Evolutionary conservation across 2,797 vertebrate genomes (phyloP).

Genomic region (Schizothorax lantsangensis): DNA sequence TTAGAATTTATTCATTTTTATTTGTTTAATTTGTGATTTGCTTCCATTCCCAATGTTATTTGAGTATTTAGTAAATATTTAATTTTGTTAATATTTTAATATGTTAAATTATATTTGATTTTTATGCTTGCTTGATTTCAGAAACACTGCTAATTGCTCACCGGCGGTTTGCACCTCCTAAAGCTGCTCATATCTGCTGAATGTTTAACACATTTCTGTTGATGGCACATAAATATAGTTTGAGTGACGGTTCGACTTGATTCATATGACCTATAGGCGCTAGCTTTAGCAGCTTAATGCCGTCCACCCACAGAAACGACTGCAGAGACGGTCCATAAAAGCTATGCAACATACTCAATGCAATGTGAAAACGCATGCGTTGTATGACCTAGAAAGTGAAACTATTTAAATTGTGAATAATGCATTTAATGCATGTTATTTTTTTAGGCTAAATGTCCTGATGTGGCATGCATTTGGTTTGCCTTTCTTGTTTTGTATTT

Average conservation of each 20-base stretch:
- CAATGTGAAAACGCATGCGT: not conserved
- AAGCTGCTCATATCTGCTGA: not conserved
- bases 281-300: conserved; percentile 24
- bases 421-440: not conserved
- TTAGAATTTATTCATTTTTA: too few species aligned
- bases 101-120: too few species aligned
- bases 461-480: not conserved
- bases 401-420: not conserved
- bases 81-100: too few species aligned
- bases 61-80: too few species aligned
- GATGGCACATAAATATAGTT: not conserved
- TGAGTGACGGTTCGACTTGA: conserved; percentile 24
- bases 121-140: not conserved
- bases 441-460: not conserved
- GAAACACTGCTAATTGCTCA: not conserved
- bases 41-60: too few species aligned
- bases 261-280: not conserved
- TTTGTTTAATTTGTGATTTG: too few species aligned
- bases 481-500: conserved; percentile 66
- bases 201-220: not conserved
- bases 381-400: not conserved
- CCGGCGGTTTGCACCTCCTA: not conserved
- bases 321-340: not conserved
- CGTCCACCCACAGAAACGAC: not conserved
- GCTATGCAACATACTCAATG: not conserved